A percentile compares a stretch with the other conserved stretches of the same genome.
Evolutionary conservation across 2,113 vertebrate genomes (phyloP).

Genomic region (Phaethon lepturus): DNA sequence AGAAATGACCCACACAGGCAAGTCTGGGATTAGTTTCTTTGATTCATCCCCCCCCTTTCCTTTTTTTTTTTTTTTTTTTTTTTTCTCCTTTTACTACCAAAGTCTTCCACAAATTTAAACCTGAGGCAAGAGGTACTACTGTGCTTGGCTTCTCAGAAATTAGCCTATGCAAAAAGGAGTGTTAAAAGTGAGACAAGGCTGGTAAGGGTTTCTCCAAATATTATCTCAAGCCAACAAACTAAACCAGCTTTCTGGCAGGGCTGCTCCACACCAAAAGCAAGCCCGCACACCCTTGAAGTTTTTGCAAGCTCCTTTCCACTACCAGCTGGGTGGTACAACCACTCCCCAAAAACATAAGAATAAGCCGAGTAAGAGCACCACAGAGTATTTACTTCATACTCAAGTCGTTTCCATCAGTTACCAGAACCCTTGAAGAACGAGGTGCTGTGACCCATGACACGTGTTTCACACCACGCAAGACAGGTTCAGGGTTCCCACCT

Average conservation of each 20-base stretch:
- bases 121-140: neutral
- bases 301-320: neutral
- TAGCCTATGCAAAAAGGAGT: neutral
- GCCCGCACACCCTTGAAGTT: neutral
- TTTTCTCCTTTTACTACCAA: fast-evolving
- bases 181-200: neutral
- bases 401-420: neutral
- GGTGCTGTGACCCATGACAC: neutral
- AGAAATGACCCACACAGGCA: neutral
- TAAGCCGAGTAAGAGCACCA: neutral
- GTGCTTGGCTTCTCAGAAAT: neutral
- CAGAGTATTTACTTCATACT: neutral
- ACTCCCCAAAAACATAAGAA: neutral
- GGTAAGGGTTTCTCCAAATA: neutral
- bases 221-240: neutral
- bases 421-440: neutral
- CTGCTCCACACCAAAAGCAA: neutral
- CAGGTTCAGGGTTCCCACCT: neutral
- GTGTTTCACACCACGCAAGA: fast-evolving
- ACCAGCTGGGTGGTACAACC: neutral
- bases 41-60: fast-evolving
- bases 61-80: too few species aligned
- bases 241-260: neutral
- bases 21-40: neutral
- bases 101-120: neutral